Base-by-base conservation (phyloP, 2,797 vertebrate species). In the Botia kubotai region DNA sequence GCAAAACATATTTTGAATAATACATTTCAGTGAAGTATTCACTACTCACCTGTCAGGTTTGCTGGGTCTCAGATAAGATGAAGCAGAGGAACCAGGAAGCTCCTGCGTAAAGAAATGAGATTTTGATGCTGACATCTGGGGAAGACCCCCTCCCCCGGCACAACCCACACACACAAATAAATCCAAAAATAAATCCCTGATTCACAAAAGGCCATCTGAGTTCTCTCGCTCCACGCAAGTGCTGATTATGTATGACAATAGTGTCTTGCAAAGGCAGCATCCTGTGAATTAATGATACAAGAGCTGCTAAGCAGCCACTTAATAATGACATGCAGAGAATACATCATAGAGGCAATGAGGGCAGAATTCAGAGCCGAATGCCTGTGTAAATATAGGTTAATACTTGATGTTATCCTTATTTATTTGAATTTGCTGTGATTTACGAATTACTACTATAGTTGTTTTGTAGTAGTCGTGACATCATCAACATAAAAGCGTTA, bases 241-340 rank as follows among this genome's bases (percentile, higher is more conserved):
- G 86, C 89, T 91, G 84, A 92, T 90, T 90, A 88, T 86, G 83
- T 85, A 69, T 88, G 88, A 89, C 88, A 88, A 88, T 74, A 80
- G 17, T 43, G 83, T 88, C 82, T 80, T 87, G 60, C 82, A 86
- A 77, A 33, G 82, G 80, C 87, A 86, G 89, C 88, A 85, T 92
- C 90, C 86, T 88, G 89, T 89, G 89, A 83, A 80, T 88, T 90
- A 89, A 91, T 88, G 86, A 90, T 88, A 87, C 88, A 79, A 55
- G 79, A 84, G 88, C 84, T 53, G 81, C 86, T 75, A 72, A 89
- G 83, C 68, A 88, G 75, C 83, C 87, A 78, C 87, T 89, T 87
- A 88, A 89, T 78, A 88, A 85, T 86, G 89, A 88, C 53, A 60
- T 85, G 83, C 83, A 72, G 74, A n/a, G 78, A 84, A 81, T 86